phyloP scores from a whole-genome alignment of 2,113 vertebrate species.

The Corvus cornix region DNA sequence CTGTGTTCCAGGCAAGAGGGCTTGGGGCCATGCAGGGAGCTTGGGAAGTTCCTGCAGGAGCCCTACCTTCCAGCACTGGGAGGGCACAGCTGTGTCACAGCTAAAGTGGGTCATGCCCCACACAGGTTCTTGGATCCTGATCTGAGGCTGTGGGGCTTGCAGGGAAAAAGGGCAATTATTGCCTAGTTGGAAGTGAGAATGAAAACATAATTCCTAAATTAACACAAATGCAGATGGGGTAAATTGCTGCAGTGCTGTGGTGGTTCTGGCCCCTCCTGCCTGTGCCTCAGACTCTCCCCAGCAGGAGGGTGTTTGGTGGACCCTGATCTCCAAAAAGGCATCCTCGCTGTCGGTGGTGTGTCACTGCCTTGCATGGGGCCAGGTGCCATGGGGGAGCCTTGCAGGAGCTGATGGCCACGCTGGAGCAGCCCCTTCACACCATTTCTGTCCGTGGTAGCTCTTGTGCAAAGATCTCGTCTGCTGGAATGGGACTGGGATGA shows the following conservation, averaged over 20 bases:
- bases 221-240: accelerated
- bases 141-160: neutral
- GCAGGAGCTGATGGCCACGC: neutral
- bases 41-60: neutral
- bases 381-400: neutral
- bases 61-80: accelerated
- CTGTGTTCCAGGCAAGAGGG: neutral
- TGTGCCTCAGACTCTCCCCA: neutral
- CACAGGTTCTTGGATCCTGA: neutral
- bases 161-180: neutral
- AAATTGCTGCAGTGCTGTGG: neutral
- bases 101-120: neutral
- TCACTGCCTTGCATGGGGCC: accelerated
- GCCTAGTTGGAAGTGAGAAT: neutral
- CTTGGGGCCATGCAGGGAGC: accelerated
- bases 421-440: accelerated
- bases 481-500: neutral
- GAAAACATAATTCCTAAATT: neutral
- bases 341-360: accelerated
- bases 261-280: neutral
- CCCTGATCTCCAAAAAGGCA: neutral
- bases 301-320: neutral
- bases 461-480: accelerated
- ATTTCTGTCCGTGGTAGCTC: neutral
- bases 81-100: neutral